Base-by-base conservation (phyloP, 2,797 vertebrate genomes). In the Notolepis coatsorum region DNA sequence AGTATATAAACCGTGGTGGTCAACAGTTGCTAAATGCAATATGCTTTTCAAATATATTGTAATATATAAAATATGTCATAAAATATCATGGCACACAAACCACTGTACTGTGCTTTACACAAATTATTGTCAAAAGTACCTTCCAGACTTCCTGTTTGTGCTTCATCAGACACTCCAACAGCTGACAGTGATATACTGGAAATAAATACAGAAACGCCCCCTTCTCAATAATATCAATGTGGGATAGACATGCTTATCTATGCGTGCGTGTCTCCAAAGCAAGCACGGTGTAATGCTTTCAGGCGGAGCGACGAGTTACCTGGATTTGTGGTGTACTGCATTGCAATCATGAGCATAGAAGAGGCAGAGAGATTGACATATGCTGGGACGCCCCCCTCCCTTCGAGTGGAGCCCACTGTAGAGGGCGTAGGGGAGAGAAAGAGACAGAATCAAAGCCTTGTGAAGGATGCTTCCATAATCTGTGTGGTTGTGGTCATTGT, bases 91-190 rank as follows among this genome's bases (percentile, higher is more conserved):
- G n/a, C n/a, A n/a, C n/a, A n/a, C n/a, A 59, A 69, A 41, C 25
- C 45, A 1, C 21, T 23, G 9, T 10, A 45, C 9, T n/a, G 23
- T 24, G 17, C 21, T 25, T 37, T 37, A 3, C 35, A 37, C 35
- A 37, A 53, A 25, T 15, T 7, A 55, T 15, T 9, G 23, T 41
- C n/a, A n/a, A n/a, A 88, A 89, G 88, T 97, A 99, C 98, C 95
- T 99, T 99, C 98, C 98, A 99, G 61, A 99, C 97, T 95, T 99
- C 98, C 88, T 99, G 98, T 77, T 99, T 99, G 88, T 98, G 95
- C 88, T 99, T 99, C 98, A 99, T 99, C 65, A 99, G 95, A 86
- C 98, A 99, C 90, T 99, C 98, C 93, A 99, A 72, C 86, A 99
- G 91, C 48, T 99, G 98, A 91, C 98, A 99, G 88, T 99, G 98